phyloP scores from a whole-genome alignment of 2,113 vertebrate species.

The Arothron firmamentum region DNA sequence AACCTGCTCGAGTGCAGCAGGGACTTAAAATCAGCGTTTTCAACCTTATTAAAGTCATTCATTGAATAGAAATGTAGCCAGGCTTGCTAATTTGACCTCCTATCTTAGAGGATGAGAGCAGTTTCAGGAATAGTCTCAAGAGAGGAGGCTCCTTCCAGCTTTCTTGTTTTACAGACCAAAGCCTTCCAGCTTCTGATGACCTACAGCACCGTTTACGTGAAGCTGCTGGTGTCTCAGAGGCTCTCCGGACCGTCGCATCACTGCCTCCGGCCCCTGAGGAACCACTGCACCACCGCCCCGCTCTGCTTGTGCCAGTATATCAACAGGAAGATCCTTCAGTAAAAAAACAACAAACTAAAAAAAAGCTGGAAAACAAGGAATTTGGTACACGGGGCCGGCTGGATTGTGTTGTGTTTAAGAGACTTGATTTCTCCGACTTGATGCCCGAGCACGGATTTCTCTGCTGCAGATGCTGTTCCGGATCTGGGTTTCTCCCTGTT shows the following conservation, averaged over 20 bases:
- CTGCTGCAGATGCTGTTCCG: background rate
- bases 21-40: too few species aligned
- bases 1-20: too few species aligned
- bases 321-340: constrained; percentile 58
- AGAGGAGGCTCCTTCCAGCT: too few species aligned
- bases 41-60: too few species aligned
- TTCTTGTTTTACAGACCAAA: constrained; percentile 50
- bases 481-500: background rate
- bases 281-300: constrained; percentile 57
- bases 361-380: background rate
- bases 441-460: background rate
- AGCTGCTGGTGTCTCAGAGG: constrained; percentile 66
- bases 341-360: constrained; percentile 1
- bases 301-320: constrained; percentile 78
- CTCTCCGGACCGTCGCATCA: constrained; percentile 47
- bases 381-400: background rate
- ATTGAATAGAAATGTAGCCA: too few species aligned
- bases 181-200: constrained; percentile 75
- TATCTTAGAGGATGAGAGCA: too few species aligned
- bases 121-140: too few species aligned
- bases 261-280: constrained; percentile 25
- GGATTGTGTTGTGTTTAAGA: background rate
- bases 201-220: constrained; percentile 75
- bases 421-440: background rate
- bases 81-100: too few species aligned